phyloP scores from a whole-genome alignment of 2,113 vertebrate genomes.

The Xyrauchen texanus region DNA sequence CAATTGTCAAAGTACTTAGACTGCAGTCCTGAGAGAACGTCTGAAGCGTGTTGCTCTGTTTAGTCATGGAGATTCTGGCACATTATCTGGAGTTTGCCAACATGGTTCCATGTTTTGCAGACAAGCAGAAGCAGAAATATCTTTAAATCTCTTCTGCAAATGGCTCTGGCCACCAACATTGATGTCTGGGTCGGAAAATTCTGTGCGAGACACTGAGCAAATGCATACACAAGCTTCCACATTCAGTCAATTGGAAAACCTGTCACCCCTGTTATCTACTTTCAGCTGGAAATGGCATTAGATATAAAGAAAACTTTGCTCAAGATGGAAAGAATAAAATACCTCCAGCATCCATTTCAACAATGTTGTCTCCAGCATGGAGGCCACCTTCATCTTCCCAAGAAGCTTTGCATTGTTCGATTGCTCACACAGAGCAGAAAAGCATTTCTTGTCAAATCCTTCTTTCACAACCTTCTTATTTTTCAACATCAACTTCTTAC shows the following conservation, averaged over 20 bases:
- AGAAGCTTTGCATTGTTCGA: conserved; percentile 22
- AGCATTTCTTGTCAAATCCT: not conserved
- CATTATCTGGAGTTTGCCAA: not conserved
- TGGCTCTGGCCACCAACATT: not conserved
- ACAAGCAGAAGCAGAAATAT: not conserved
- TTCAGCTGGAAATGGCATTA: conserved; percentile 1
- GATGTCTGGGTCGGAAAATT: conserved; percentile 1
- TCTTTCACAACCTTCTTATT: conserved; percentile 16
- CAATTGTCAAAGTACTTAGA: not conserved
- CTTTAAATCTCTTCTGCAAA: conserved; percentile 7
- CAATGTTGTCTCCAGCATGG: conserved; percentile 8
- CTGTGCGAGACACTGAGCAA: not conserved
- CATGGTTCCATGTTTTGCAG: not conserved
- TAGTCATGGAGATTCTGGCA: not conserved
- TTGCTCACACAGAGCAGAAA: conserved; percentile 3
- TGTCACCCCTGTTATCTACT: conserved; percentile 16
- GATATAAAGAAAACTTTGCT: conserved; percentile 31
- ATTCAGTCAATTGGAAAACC: conserved; percentile 9
- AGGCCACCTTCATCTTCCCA: conserved; percentile 34
- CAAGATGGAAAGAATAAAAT: conserved; percentile 23
- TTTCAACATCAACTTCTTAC: conserved; percentile 15
- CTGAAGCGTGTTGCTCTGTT: not conserved
- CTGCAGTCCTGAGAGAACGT: not conserved
- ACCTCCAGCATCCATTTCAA: conserved; percentile 25
- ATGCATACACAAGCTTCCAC: not conserved